These are phyloP conservation scores for Stegodyphus mimosarum DNA, from an alignment of 1,140 invertebrate species.

Conservation along the genomic window DNA sequence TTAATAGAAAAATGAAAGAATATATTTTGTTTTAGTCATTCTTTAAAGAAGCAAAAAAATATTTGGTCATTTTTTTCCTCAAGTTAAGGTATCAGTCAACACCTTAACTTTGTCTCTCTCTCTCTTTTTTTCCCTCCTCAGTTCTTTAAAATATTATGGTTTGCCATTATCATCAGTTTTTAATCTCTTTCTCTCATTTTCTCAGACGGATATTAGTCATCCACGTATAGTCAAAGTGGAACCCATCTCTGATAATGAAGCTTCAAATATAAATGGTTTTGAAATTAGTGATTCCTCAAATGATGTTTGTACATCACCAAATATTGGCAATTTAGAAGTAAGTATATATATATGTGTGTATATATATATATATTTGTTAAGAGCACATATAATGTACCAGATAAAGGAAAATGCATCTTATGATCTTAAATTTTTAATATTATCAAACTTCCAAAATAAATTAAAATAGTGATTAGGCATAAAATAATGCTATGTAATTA, in stretches of 20 bases:
- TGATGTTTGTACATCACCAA: slow-evolving; percentile 10
- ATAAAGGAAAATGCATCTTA: no score
- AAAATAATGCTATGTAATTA: no score
- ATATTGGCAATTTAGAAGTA: slow-evolving; percentile 34
- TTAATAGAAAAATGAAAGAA: no score
- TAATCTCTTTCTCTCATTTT: background rate
- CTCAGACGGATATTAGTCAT: background rate
- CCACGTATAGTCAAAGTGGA: slow-evolving; percentile 14
- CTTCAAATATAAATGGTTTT: slow-evolving; percentile 23
- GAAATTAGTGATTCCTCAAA: slow-evolving; percentile 35
- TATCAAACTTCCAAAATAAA: no score
- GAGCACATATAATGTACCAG: no score
- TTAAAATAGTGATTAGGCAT: no score
- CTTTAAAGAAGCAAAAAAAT: no score
- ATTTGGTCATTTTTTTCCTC: no score
- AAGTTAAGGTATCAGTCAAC: background rate
- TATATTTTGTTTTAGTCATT: no score
- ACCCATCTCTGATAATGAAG: slow-evolving; percentile 17
- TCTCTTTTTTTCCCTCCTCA: background rate
- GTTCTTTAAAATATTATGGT: background rate
- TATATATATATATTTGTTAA: no score
- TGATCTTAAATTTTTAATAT: no score
- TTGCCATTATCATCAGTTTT: background rate
- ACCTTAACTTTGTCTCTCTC: background rate
- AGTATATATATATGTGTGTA: no score